Evolutionary conservation across 2,113 vertebrate species (phyloP), one percentile per base, ranked within the genome.

Genomic region (Mirza zaza): DNA sequence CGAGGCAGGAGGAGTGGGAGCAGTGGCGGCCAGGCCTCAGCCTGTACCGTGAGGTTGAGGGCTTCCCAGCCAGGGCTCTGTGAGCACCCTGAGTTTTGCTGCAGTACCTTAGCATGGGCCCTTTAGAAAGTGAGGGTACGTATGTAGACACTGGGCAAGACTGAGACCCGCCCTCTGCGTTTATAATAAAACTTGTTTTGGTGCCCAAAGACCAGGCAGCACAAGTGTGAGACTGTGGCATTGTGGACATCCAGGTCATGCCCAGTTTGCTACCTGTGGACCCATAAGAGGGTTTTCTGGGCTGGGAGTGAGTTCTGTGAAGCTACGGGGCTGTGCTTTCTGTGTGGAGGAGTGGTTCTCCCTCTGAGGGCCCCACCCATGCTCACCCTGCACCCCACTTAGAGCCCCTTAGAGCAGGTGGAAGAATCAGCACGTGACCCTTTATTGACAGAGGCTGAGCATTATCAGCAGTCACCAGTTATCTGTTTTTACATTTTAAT

Each of bases 321-420:
- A 4, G 4, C 9, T 4, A 1, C 3, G 20, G 9, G 14, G 6
- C 0, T 21, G 6, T 23, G n/a, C n/a, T 45, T 32, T 12, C 77
- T 76, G 25, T 4, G 17, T 65, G 89, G 71, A 12, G 50, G 21
- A 29, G 21, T 1, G 1, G 0, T 21, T 32, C 68, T 71, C 61
- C 27, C 39, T 75, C 39, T 39, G 45, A 52, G 52, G 14, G 7
- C 6, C 50, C 42, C 34, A 20, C 61, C 27, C 11, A 20, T 50
- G 2, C 34, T 8, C 12, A 1, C 4, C 80, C 70, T 1, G 20
- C 61, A 48, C 7, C 18, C 6, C 13, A 32, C 42, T 68, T 13
- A 13, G 18, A 20, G 59, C 39, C 5, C 0, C 42, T 68, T 25
- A 55, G 42, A 71, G 6, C 14, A 4, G 3, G 52, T 4, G 10